These are phyloP conservation scores for Cheilosia variabilis DNA, from an alignment of 2,888 invertebrate genomes.

Conservation along the genomic window DNA sequence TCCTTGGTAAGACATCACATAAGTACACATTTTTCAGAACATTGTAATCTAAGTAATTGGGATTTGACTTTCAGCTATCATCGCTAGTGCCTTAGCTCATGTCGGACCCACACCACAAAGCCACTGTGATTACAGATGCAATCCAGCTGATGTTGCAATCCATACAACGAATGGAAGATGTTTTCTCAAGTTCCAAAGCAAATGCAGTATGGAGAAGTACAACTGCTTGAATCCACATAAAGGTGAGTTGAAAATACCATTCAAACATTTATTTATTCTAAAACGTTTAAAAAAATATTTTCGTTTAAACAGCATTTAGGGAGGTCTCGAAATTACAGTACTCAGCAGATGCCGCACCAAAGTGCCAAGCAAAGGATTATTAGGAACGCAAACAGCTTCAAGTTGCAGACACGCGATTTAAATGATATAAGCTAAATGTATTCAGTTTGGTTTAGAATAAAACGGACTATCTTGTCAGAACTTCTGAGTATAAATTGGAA, in stretches of 20 bases:
- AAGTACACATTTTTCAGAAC: not conserved
- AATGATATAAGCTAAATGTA: no score
- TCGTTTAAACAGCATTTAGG: constrained; percentile 31
- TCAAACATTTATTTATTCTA: not conserved
- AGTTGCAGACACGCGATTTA: no score
- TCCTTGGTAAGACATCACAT: constrained; percentile 25
- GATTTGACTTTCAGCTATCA: constrained; percentile 10
- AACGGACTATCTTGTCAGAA: no score
- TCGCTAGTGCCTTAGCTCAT: constrained; percentile 7
- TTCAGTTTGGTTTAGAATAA: no score
- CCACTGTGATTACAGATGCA: constrained; percentile 77
- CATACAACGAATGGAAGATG: constrained; percentile 80
- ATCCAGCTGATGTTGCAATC: constrained; percentile 76
- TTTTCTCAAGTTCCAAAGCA: constrained; percentile 77
- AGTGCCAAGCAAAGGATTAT: constrained; percentile 49
- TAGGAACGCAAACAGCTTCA: not conserved
- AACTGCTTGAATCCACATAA: constrained; percentile 79
- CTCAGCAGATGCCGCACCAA: constrained; percentile 45
- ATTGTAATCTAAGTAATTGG: not conserved
- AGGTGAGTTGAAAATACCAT: not conserved
- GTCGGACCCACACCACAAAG: constrained; percentile 43
- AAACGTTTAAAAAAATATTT: not conserved
- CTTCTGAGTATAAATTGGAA: no score
- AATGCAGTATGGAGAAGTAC: constrained; percentile 78
- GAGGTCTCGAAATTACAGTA: constrained; percentile 16